phyloP scores from a whole-genome alignment of 2,113 vertebrate species.

The Gopherus flavomarginatus region DNA sequence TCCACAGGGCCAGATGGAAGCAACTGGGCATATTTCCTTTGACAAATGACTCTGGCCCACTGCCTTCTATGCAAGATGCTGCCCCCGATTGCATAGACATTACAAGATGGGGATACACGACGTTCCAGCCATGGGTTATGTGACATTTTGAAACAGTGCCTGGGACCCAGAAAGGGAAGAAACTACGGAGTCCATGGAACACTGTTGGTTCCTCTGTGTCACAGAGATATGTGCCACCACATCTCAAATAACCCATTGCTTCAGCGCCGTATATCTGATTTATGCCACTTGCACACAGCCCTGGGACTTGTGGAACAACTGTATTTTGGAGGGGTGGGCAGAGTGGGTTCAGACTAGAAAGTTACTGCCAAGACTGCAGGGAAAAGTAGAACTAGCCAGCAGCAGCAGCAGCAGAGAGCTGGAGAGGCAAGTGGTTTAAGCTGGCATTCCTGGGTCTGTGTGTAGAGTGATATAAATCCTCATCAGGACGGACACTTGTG shows the following conservation, averaged over 20 bases:
- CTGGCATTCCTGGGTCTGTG: conserved; percentile 80
- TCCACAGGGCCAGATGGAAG: conserved; percentile 81
- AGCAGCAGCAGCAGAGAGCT: conserved; percentile 38
- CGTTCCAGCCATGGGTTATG: conserved; percentile 76
- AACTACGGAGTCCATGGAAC: conserved; percentile 26
- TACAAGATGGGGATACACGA: conserved; percentile 77
- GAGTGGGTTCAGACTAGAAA: background rate
- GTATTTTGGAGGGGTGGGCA: conserved; percentile 41
- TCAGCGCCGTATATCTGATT: conserved; percentile 82
- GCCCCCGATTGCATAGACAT: conserved; percentile 74
- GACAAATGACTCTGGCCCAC: conserved; percentile 72
- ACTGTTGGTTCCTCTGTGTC: background rate
- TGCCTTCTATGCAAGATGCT: conserved; percentile 75
- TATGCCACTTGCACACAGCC: conserved; percentile 84
- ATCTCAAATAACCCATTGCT: conserved; percentile 69
- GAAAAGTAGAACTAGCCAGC: conserved; percentile 21
- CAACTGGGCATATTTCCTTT: conserved; percentile 76
- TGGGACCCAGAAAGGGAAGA: conserved; percentile 56
- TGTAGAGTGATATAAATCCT: conserved; percentile 83
- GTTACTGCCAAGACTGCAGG: conserved; percentile 32
- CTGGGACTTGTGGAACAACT: conserved; percentile 74
- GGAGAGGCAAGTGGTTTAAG: conserved; percentile 47
- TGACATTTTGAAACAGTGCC: conserved; percentile 26
- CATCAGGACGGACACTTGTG: conserved; percentile 77
- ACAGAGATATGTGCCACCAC: conserved; percentile 20